Base-by-base conservation (phyloP, 2,113 vertebrate species). In the Corythaeola cristata region DNA sequence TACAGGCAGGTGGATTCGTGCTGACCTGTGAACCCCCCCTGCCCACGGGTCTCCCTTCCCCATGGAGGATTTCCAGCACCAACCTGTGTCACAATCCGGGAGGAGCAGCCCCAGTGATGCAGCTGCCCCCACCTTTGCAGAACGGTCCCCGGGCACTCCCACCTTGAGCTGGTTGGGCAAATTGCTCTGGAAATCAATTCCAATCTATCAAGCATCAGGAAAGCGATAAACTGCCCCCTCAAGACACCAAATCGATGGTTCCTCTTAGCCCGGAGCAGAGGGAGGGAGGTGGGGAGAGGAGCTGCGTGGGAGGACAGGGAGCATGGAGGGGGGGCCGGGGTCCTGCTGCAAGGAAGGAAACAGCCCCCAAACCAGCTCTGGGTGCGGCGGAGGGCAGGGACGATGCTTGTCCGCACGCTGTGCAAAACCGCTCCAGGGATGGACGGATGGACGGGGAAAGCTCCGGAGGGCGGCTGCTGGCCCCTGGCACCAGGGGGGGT, bases 151-250 rank as follows among this genome's bases (percentile, higher is more conserved):
- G 1, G 26, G 33, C 0, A 3, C 45, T 84, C 55, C 77, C 4
- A 44, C 35, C 53, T 27, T 15, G 44, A 80, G 93, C 85, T 72
- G 60, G 58, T 64, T 56, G 9, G 30, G 52, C 24, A 81, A 83
- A 95, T 84, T 37, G 35, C 68, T 12, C 32, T 23, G 77, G 81
- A 56, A 92, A 94, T 94, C 41, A 8, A 92, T 96, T 94, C 75
- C 59, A 19, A 76, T 66, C 52, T 28, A 59, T 75, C 74, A 26
- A 85, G 67, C 75, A 41, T 5, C 58, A 24, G 86, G 82, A 80
- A 69, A 79, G 35, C 58, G 39, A 92, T 53, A 33, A 82, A 41
- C 21, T 60, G 3, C 3, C 28, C 68, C 76, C 39, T 55, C 32
- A 55, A 72, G 81, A 52, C 52, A 44, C 22, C 16, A n/a, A 45